phyloP scores from a whole-genome alignment of 1,140 invertebrate genomes.

The Trichonephila clavata region DNA sequence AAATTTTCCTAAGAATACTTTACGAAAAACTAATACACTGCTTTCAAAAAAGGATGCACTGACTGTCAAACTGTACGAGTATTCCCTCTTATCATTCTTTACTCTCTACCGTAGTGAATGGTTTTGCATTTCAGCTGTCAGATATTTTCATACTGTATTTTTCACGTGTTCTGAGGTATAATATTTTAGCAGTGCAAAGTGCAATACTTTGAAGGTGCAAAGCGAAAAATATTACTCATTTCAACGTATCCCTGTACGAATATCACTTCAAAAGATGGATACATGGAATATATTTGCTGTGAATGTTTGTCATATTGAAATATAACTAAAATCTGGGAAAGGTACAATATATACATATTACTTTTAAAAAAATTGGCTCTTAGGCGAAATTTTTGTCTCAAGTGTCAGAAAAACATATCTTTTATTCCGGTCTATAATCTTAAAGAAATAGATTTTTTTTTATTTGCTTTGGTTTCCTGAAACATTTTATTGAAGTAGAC shows the following conservation, averaged over 20 bases:
- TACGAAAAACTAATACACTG: not conserved
- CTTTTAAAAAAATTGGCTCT: not conserved
- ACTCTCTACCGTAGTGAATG: constrained; percentile 4
- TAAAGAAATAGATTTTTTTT: no score
- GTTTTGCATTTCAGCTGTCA: constrained; percentile 46
- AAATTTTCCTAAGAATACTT: not conserved
- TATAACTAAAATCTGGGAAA: not conserved
- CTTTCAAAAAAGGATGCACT: not conserved
- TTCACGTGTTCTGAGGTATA: not conserved
- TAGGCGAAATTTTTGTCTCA: no score
- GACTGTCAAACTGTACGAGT: not conserved
- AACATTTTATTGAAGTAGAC: no score
- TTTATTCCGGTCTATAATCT: no score
- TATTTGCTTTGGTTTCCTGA: no score
- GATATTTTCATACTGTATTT: constrained; percentile 32
- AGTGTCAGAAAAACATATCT: no score
- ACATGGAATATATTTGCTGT: constrained; percentile 11
- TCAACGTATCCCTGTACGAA: not conserved
- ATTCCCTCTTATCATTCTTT: not conserved
- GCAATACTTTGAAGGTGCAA: not conserved
- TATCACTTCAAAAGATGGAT: not conserved
- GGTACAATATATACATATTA: not conserved
- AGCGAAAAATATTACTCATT: constrained; percentile 12
- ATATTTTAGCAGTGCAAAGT: not conserved
- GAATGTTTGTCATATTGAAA: not conserved